These are phyloP conservation scores for Zygaena filipendulae DNA, from an alignment of 2,888 invertebrate genomes.

Conservation along the genomic window DNA sequence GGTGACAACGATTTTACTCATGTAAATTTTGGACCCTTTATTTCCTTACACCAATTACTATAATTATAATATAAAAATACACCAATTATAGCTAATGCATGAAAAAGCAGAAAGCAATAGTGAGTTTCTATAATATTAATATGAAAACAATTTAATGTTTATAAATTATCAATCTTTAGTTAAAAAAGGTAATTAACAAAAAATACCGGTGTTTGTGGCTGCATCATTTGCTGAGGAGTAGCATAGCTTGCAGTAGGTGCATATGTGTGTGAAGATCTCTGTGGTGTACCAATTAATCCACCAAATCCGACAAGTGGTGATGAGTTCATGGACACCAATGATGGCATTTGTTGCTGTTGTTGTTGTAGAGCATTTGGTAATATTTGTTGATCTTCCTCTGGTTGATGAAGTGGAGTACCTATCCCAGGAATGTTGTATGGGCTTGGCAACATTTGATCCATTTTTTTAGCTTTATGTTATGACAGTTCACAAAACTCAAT, in stretches of 20 bases:
- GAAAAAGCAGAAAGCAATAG: no score
- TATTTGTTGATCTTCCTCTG: slow-evolving; percentile 91
- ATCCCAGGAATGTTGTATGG: slow-evolving; percentile 92
- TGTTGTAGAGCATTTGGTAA: slow-evolving; percentile 86
- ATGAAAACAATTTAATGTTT: no score
- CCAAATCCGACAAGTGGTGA: slow-evolving; percentile 72
- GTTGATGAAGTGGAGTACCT: slow-evolving; percentile 89
- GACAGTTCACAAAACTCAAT: background rate
- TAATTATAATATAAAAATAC: no score
- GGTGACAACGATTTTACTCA: no score
- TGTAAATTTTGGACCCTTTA: no score
- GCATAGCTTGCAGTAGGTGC: slow-evolving; percentile 80
- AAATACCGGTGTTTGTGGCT: slow-evolving; percentile 88
- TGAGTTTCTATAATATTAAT: no score
- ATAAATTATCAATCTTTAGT: background rate
- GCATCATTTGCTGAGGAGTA: slow-evolving; percentile 87
- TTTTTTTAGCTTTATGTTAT: slow-evolving; percentile 39
- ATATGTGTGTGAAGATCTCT: slow-evolving; percentile 80
- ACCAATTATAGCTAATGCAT: no score
- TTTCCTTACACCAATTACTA: no score
- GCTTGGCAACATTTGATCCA: slow-evolving; percentile 93
- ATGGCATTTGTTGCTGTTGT: slow-evolving; percentile 75
- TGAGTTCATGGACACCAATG: slow-evolving; percentile 67
- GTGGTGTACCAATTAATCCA: slow-evolving; percentile 72
- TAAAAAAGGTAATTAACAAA: background rate